A percentile compares a stretch with the other conserved stretches of the same genome.
These are phyloP conservation scores for Sialis lutaria DNA, from an alignment of 2,888 invertebrate genomes.

Conservation along the genomic window DNA sequence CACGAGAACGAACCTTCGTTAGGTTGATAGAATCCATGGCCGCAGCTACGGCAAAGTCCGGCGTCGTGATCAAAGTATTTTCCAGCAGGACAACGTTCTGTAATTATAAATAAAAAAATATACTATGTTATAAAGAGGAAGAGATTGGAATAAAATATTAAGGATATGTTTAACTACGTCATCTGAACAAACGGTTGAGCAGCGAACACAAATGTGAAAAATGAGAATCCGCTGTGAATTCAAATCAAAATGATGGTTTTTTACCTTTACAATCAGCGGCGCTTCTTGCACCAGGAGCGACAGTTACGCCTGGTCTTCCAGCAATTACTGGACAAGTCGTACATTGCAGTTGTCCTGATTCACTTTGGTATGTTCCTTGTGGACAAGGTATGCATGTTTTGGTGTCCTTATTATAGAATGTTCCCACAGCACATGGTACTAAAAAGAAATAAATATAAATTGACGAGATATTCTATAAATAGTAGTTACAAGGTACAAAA, in stretches of 20 bases:
- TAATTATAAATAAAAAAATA: conserved; percentile 7
- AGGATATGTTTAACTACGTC: neutral
- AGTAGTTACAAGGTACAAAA: neutral
- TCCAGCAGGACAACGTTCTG: conserved; percentile 82
- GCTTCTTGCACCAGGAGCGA: conserved; percentile 71
- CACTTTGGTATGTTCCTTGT: conserved; percentile 84
- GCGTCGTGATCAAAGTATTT: conserved; percentile 83
- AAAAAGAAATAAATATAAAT: conserved; percentile 11
- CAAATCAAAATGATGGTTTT: neutral
- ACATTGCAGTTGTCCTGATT: conserved; percentile 78
- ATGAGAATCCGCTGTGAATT: no score
- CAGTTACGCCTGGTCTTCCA: conserved; percentile 77
- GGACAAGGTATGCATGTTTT: conserved; percentile 72
- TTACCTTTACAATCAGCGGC: conserved; percentile 74
- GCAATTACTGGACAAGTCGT: conserved; percentile 78
- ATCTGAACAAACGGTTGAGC: no score
- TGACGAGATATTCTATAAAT: neutral
- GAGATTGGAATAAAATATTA: no score
- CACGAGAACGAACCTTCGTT: conserved; percentile 83
- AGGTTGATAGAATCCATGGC: conserved; percentile 86
- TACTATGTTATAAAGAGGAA: neutral
- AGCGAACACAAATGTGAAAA: no score
- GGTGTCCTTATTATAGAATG: conserved; percentile 59
- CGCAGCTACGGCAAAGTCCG: conserved; percentile 80
- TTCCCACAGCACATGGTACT: conserved; percentile 86